Evolutionary conservation across 2,797 vertebrate species (phyloP).

Genomic region (Squalus acanthias): DNA sequence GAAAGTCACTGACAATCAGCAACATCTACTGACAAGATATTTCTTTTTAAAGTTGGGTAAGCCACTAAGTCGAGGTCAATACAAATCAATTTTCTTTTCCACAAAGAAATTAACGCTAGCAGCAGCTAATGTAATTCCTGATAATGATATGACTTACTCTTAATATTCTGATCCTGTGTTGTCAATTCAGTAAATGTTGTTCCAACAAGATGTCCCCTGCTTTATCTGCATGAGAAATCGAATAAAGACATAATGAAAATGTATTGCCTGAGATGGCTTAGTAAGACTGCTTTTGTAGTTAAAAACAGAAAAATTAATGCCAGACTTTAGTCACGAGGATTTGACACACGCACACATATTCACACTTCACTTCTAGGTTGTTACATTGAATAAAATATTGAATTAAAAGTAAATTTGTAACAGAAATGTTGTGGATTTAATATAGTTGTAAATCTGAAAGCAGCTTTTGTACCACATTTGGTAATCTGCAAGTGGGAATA

Average conservation of each 20-base stretch:
- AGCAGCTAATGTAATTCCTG: constrained; percentile 68
- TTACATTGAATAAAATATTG: neutral
- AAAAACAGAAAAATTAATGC: constrained; percentile 15
- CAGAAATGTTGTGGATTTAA: neutral
- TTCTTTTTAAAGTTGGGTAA: constrained; percentile 36
- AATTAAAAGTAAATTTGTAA: neutral
- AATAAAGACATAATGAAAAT: constrained; percentile 37
- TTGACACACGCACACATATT: neutral
- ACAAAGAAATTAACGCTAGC: constrained; percentile 69
- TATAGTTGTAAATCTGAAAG: neutral
- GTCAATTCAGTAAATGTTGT: constrained; percentile 49
- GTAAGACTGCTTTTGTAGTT: neutral
- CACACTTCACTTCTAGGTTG: neutral
- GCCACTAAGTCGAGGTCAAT: constrained; percentile 58
- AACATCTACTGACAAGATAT: constrained; percentile 35
- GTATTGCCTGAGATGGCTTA: constrained; percentile 9
- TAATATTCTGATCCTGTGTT: constrained; percentile 59
- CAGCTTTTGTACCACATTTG: neutral
- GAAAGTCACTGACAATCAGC: constrained; percentile 34
- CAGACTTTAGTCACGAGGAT: neutral
- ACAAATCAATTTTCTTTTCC: constrained; percentile 72
- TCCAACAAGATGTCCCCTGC: constrained; percentile 34
- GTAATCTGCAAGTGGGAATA: neutral
- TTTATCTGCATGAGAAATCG: constrained; percentile 33
- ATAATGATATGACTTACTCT: constrained; percentile 75